Evolutionary conservation across 2,888 invertebrate species (phyloP), one percentile per base, ranked within the genome.

Genomic region (Heliconius ethilla): DNA sequence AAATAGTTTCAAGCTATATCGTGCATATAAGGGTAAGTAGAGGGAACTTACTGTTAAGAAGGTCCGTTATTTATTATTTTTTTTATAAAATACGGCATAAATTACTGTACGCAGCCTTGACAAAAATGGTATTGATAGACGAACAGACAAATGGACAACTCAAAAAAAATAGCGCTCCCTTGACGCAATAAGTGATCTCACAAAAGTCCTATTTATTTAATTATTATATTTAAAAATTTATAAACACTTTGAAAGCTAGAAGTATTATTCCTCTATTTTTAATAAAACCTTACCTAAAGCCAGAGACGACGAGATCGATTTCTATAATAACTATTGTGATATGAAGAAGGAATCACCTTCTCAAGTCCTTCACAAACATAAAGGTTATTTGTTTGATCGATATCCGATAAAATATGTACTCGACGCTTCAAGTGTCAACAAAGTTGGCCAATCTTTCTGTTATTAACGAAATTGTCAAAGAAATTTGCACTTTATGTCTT

Each of bases 361-460:
- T 72, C 51, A 55, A 76, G 51, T 45, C 67, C 63, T 65, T 62
- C 33, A 15, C 29, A 77, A 74, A 74, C 59, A 74, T 25, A 62
- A 76, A 62, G 51, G 63, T 79, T 79, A 75, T 74, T 75, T 69
- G 75, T 78, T 78, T 75, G 77, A 66, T 76, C 76, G 66, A 77
- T 69, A 76, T 76, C 76, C 73, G 79, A 82, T 80, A 79, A 80
- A 78, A 81, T 81, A 79, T 81, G 78, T 81, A 78, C 80, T 79
- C 75, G 73, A 80, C 73, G 78, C 78, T 76, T 79, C 79, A 78
- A 82, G 78, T 78, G 82, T 81, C 80, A 80, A 82, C 76, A 82
- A 79, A 82, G 81, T 82, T 75, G 74, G 77, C 73, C 78, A 81
- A 79, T 81, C 80, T 82, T 80, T 78, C 79, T 79, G 75, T 82